Base-by-base conservation (phyloP, 2,888 invertebrate genomes). In the Uropetala carovei region DNA sequence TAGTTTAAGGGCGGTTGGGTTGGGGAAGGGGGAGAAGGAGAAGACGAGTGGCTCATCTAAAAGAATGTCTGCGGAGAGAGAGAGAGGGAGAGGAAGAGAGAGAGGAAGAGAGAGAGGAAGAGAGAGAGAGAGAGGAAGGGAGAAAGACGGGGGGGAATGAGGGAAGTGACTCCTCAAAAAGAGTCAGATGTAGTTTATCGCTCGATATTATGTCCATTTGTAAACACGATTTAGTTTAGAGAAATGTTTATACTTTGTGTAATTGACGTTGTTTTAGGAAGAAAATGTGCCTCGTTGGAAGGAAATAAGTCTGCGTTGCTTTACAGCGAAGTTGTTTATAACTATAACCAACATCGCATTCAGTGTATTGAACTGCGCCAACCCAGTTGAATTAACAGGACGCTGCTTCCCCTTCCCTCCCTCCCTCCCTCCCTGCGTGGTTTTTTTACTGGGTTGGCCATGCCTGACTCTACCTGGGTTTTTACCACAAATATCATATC, bases 1-100 rank as follows among this genome's bases (percentile, higher is more conserved):
- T 89, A 83, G 83, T 83, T 83, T 83, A 83, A 83, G 83, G 83
- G 83, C 83, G 56, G 83, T 83, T 83, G 56, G n/a, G 18, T n/a
- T 56, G 56, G 10, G 16, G 18, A 18, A 13, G 82, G 16, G 1
- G 82, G 82, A 30, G 56, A 18, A 18, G 5, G 57, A n/a, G 5
- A 4, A 57, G n/a, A 1, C 10, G 56, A 9, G 8, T 10, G 27
- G 30, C 82, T 13, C 9, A 27, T 11, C 11, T 27, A 27, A 43
- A 7, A 82, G 30, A 43, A 8, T 30, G 82, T 43, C 30, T 27
- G n/a, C 7, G 82, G 13, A 11, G 14, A 43, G 4, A 16, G 82
- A 82, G 43, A 16, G n/a, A 64, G 64, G 64, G n/a, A 64, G 64
- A 13, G 64, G n/a, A n/a, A n/a, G 64, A 64, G 64, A 64, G 64